Conservation (phyloP, 2,888 invertebrate genomes). For the Lordiphosa andalusiaca region DNA sequence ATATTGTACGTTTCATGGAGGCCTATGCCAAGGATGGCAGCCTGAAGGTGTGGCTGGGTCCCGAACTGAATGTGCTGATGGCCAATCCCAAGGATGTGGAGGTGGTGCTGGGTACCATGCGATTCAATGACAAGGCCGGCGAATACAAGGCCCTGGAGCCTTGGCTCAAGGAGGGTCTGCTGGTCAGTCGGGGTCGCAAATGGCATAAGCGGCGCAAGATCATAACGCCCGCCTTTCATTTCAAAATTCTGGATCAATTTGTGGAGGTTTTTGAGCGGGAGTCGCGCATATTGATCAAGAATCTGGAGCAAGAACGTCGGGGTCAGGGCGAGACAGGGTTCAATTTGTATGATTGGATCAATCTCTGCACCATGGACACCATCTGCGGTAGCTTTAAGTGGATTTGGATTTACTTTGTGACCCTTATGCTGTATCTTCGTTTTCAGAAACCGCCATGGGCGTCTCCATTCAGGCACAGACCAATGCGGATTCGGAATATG, state of each 20-base stretch:
- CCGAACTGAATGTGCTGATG: constrained; percentile 74
- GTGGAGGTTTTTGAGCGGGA: constrained; percentile 86
- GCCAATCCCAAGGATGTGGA: constrained; percentile 73
- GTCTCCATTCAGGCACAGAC: constrained; percentile 87
- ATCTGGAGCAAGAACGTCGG: constrained; percentile 81
- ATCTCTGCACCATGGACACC: constrained; percentile 83
- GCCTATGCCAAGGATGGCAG: constrained; percentile 59
- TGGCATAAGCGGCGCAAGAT: constrained; percentile 84
- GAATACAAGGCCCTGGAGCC: constrained; percentile 81
- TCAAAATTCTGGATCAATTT: constrained; percentile 88
- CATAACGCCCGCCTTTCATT: constrained; percentile 90
- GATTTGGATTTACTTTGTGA: too few species aligned
- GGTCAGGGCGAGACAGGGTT: constrained; percentile 82
- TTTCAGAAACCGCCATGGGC: constrained; percentile 92
- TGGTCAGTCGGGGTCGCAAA: constrained; percentile 80
- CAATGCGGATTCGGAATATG: constrained; percentile 86
- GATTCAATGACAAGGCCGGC: constrained; percentile 81
- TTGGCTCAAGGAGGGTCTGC: constrained; percentile 83
- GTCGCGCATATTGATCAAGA: constrained; percentile 82
- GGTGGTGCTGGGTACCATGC: constrained; percentile 74
- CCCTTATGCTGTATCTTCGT: not conserved
- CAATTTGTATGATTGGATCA: constrained; percentile 84
- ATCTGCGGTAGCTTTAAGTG: constrained; percentile 82
- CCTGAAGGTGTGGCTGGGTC: constrained; percentile 77
- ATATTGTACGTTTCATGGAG: constrained; percentile 76